phyloP scores from a whole-genome alignment of 1,140 invertebrate genomes.

The Drosophila orosa region DNA sequence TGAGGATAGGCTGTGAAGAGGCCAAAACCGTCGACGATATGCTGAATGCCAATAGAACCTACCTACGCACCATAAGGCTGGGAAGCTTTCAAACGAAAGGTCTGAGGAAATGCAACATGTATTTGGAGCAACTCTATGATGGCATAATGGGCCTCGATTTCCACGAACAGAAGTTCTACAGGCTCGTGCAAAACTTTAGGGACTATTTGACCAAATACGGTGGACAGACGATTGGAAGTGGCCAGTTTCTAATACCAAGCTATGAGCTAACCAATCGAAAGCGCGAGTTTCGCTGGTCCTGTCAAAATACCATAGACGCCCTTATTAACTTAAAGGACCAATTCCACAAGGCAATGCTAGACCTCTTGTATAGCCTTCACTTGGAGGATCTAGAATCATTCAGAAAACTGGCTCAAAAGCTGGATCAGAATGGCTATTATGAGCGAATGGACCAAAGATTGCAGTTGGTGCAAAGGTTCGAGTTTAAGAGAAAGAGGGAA shows the following conservation, averaged over 20 bases:
- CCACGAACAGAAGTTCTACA: constrained; percentile 31
- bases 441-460: constrained; percentile 1
- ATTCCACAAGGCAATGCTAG: constrained; percentile 14
- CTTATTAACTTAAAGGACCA: constrained; percentile 19
- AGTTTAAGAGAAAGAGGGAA: neutral
- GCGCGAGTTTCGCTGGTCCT: constrained; percentile 27
- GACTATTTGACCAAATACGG: constrained; percentile 2
- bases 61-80: constrained; percentile 29
- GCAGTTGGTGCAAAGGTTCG: constrained; percentile 8
- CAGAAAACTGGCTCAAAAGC: constrained; percentile 6
- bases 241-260: neutral
- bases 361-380: constrained; percentile 20
- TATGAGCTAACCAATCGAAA: neutral
- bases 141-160: constrained; percentile 29
- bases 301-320: constrained; percentile 27
- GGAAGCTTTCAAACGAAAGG: constrained; percentile 13
- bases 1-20: neutral
- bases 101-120: neutral
- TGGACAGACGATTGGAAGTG: neutral
- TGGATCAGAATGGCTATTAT: constrained; percentile 27
- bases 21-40: constrained; percentile 39
- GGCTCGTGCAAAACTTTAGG: neutral
- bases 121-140: constrained; percentile 24
- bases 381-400: neutral
- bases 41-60: constrained; percentile 24